Evolutionary conservation across 2,797 vertebrate species (phyloP).

Genomic region (Gila robusta): DNA sequence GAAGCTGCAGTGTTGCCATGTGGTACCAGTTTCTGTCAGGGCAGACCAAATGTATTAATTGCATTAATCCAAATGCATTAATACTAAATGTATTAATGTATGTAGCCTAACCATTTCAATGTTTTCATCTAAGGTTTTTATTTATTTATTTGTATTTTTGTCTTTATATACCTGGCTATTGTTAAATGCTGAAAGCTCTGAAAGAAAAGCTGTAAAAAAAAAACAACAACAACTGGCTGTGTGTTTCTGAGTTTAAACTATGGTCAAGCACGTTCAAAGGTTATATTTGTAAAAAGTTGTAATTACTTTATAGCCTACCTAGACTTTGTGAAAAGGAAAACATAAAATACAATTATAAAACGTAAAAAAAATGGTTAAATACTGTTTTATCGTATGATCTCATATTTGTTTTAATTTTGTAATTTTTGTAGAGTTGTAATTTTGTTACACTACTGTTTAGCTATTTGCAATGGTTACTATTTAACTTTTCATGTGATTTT

Average conservation of each 20-base stretch:
- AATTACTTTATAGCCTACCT: not conserved
- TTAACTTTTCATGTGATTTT: not conserved
- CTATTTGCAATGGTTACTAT: not conserved
- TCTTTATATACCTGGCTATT: too few relatives aligned
- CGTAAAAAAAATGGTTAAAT: not conserved
- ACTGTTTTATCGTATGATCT: not conserved
- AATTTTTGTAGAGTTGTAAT: not conserved
- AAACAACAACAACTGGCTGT: too few relatives aligned
- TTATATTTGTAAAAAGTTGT: not conserved
- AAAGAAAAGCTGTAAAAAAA: not conserved
- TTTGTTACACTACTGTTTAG: not conserved
- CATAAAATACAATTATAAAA: not conserved
- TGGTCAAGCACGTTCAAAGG: not conserved
- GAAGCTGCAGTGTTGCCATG: too few relatives aligned
- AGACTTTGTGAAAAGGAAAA: not conserved
- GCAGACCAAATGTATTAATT: too few relatives aligned
- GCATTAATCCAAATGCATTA: too few relatives aligned
- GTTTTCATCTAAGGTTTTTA: not conserved
- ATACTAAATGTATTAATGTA: not conserved
- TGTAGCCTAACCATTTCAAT: not conserved
- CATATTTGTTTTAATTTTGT: not conserved
- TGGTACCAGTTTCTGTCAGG: too few relatives aligned
- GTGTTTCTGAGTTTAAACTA: not conserved
- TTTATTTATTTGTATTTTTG: not conserved
- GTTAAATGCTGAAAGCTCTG: too few relatives aligned